These are phyloP conservation scores for Equus quagga DNA, from an alignment of 2,113 vertebrate species.

Conservation along the genomic window DNA sequence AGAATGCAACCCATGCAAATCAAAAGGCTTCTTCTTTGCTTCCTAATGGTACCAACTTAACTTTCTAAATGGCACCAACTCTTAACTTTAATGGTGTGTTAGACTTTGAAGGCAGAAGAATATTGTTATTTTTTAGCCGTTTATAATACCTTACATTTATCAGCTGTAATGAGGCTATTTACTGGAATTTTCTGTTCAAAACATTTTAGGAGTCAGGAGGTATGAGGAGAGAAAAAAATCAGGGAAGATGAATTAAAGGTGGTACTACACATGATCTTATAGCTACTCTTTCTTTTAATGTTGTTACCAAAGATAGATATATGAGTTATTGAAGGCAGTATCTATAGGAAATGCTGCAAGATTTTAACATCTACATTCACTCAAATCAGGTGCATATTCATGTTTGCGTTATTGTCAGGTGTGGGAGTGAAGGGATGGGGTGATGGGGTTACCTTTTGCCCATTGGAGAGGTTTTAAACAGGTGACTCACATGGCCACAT, in stretches of 20 bases:
- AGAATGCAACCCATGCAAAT: not conserved
- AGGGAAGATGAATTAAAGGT: not conserved
- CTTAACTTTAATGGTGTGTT: not conserved
- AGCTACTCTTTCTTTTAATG: not conserved
- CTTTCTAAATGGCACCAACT: not conserved
- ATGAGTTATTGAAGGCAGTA: not conserved
- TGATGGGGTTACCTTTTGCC: not conserved
- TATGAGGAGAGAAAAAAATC: not conserved
- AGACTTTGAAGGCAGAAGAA: not conserved
- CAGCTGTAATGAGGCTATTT: conserved; percentile 73
- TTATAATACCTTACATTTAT: conserved; percentile 59
- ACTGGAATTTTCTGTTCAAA: conserved; percentile 66
- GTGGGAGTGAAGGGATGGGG: not conserved
- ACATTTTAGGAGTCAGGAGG: not conserved
- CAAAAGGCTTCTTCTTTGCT: conserved; percentile 8
- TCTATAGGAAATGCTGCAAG: not conserved
- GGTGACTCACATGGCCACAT: not conserved
- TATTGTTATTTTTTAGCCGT: not conserved
- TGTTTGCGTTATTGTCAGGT: not conserved
- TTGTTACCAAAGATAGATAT: not conserved
- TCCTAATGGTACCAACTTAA: conserved; percentile 31
- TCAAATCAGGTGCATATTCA: not conserved
- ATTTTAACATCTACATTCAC: not conserved
- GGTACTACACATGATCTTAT: not conserved
- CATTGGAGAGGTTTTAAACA: not conserved